Evolutionary conservation across 1,140 invertebrate species (phyloP).

Genomic region (Drosophila ananassae): DNA sequence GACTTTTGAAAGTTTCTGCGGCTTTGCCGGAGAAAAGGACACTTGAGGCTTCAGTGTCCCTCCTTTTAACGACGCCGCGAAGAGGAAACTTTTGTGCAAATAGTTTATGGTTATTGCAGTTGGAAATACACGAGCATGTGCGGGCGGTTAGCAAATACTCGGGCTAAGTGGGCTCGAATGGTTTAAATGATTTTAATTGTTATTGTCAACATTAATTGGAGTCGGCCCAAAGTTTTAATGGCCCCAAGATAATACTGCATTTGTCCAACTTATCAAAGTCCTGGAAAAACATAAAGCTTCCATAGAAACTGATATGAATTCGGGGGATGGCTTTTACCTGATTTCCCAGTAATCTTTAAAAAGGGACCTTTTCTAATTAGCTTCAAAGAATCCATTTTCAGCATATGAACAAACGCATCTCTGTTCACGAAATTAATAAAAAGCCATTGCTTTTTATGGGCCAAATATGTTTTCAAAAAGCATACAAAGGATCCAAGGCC

Average conservation of each 20-base stretch:
- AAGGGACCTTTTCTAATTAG: slow-evolving; percentile 52
- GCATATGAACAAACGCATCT: slow-evolving; percentile 23
- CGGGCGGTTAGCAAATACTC: not conserved
- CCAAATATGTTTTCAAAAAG: slow-evolving; percentile 55
- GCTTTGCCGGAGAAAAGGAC: slow-evolving; percentile 45
- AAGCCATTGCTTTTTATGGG: slow-evolving; percentile 69
- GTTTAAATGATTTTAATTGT: slow-evolving; percentile 76
- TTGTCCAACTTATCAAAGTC: slow-evolving; percentile 12
- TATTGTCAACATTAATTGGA: slow-evolving; percentile 70
- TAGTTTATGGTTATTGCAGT: slow-evolving; percentile 77
- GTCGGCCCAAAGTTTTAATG: slow-evolving; percentile 26
- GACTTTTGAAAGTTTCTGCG: slow-evolving; percentile 75
- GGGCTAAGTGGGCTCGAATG: slow-evolving; percentile 40
- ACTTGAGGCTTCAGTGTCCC: slow-evolving; percentile 38
- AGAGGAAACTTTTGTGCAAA: slow-evolving; percentile 72
- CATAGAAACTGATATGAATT: slow-evolving; percentile 9
- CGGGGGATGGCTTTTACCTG: slow-evolving; percentile 12
- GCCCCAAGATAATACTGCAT: slow-evolving; percentile 22
- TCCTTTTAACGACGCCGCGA: slow-evolving; percentile 65
- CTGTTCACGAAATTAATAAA: slow-evolving; percentile 67
- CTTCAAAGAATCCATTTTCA: slow-evolving; percentile 25
- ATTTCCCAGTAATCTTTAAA: slow-evolving; percentile 7
- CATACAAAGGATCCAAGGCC: slow-evolving; percentile 2
- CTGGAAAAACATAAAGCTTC: not conserved
- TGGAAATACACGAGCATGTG: slow-evolving; percentile 16